These are phyloP conservation scores for Austrofundulus limnaeus DNA, from an alignment of 2,113 vertebrate genomes.

Conservation along the genomic window DNA sequence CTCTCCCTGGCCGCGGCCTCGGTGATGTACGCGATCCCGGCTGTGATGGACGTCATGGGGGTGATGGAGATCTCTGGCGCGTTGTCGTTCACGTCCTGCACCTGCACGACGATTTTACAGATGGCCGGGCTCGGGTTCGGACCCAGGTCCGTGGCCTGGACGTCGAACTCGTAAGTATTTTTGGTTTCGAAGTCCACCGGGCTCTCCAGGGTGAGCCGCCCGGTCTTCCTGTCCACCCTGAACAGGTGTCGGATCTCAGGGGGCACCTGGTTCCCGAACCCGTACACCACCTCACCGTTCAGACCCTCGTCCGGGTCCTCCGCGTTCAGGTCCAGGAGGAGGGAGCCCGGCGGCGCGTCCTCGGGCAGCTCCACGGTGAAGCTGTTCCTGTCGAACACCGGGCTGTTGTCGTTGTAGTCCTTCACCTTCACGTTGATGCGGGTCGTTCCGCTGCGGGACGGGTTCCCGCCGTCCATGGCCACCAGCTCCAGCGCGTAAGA, in stretches of 20 bases:
- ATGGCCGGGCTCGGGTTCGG: conserved; percentile 86
- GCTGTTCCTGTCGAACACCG: conserved; percentile 85
- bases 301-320: conserved; percentile 91
- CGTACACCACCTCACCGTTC: conserved; percentile 92
- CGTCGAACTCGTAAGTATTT: conserved; percentile 92
- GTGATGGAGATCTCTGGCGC: conserved; percentile 92
- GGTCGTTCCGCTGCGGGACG: conserved; percentile 85
- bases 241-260: conserved; percentile 88
- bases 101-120: conserved; percentile 91
- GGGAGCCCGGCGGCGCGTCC: conserved; percentile 86
- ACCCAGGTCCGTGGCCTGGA: conserved; percentile 89
- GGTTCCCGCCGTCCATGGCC: conserved; percentile 91
- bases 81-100: conserved; percentile 95
- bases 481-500: conserved; percentile 88
- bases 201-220: conserved; percentile 86
- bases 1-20: conserved; percentile 90
- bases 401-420: conserved; percentile 96
- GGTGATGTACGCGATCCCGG: conserved; percentile 79
- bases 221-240: conserved; percentile 86
- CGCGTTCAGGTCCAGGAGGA: conserved; percentile 88
- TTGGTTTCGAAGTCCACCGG: conserved; percentile 91
- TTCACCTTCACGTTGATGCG: conserved; percentile 89
- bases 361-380: conserved; percentile 89
- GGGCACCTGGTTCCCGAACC: conserved; percentile 88
- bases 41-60: conserved; percentile 84